phyloP scores from a whole-genome alignment of 2,113 vertebrate genomes.

The Oncorhynchus nerka region DNA sequence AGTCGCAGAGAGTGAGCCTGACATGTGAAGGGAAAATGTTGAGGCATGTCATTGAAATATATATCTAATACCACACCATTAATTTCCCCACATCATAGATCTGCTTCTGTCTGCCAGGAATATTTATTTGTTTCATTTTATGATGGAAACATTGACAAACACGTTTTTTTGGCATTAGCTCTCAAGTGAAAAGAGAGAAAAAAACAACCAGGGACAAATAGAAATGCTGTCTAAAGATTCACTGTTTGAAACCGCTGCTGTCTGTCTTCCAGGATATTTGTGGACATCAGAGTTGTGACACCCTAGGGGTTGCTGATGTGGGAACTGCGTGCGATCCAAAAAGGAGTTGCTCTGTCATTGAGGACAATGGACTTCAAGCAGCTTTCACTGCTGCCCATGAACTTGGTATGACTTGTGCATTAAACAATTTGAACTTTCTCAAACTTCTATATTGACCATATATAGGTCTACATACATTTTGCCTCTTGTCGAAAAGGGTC shows the following conservation, averaged over 20 bases:
- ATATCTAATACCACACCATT: conserved; percentile 40
- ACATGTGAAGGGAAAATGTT: conserved; percentile 34
- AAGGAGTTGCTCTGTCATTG: conserved; percentile 93
- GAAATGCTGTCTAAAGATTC: not conserved
- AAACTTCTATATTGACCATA: too few species aligned
- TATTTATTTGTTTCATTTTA: conserved; percentile 56
- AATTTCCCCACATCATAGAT: conserved; percentile 37
- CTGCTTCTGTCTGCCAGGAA: conserved; percentile 23
- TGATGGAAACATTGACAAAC: conserved; percentile 53
- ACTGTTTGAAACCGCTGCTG: not conserved
- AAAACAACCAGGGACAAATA: conserved; percentile 22
- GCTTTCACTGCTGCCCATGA: conserved; percentile 93
- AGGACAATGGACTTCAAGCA: conserved; percentile 92
- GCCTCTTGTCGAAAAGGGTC: too few species aligned
- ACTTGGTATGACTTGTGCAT: conserved; percentile 74
- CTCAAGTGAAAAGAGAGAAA: conserved; percentile 5
- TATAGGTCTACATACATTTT: too few species aligned
- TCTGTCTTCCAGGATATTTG: conserved; percentile 88
- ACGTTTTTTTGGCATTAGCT: conserved; percentile 29
- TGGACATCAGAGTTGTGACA: conserved; percentile 87
- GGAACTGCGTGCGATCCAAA: conserved; percentile 96
- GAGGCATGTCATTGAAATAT: conserved; percentile 26
- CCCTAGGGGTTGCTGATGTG: conserved; percentile 88
- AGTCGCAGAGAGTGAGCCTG: conserved; percentile 21
- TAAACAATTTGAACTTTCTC: not conserved